Conservation (phyloP, 2,797 vertebrate species). For the Oreochromis grahami region DNA sequence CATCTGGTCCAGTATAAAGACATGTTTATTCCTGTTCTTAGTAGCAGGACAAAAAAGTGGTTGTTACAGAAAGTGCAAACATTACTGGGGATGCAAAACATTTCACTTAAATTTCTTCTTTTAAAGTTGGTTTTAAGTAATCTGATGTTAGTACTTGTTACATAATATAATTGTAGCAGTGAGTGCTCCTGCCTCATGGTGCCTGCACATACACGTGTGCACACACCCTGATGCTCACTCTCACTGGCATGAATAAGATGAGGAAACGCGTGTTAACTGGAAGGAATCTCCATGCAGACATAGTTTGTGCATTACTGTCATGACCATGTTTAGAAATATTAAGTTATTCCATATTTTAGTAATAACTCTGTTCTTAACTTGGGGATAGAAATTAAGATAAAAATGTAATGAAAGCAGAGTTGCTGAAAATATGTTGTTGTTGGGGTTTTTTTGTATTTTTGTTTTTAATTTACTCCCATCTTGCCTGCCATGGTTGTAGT, state of each 20-base stretch:
- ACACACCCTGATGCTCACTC: background rate
- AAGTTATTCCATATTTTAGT: background rate
- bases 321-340: background rate
- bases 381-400: background rate
- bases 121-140: background rate
- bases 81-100: background rate
- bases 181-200: background rate
- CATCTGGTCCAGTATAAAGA: background rate
- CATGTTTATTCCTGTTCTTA: background rate
- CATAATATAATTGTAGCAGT: background rate
- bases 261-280: accelerated
- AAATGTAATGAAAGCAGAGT: background rate
- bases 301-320: background rate
- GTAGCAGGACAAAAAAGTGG: background rate
- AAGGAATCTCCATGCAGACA: background rate
- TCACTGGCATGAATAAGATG: background rate
- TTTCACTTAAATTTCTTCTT: background rate
- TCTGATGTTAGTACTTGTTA: background rate
- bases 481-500: background rate
- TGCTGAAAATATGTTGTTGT: background rate
- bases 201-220: background rate
- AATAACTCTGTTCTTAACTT: background rate
- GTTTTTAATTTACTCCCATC: background rate
- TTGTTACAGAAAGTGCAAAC: background rate
- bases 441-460: accelerated